phyloP scores from a whole-genome alignment of 2,797 vertebrate genomes.

The Rhabdomys pumilio region DNA sequence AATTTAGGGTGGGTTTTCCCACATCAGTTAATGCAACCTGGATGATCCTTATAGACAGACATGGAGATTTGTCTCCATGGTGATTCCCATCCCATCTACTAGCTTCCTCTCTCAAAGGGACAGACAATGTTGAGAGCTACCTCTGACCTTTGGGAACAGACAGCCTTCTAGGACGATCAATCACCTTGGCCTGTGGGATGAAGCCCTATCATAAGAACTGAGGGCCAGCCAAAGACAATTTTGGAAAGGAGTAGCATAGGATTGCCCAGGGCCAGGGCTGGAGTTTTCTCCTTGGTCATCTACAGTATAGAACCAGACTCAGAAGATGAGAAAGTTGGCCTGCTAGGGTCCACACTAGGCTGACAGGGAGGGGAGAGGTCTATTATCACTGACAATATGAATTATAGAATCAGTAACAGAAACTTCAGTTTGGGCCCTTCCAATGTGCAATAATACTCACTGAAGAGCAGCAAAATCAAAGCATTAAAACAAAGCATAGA shows the following conservation, averaged over 20 bases:
- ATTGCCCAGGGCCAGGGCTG: not conserved
- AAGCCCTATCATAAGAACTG: slow-evolving; percentile 51
- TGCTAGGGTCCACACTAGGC: not conserved
- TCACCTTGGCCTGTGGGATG: slow-evolving; percentile 66
- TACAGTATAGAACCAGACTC: not conserved
- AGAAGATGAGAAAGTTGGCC: not conserved
- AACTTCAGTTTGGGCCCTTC: not conserved
- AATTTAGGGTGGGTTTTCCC: not conserved
- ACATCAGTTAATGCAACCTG: not conserved
- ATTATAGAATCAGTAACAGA: slow-evolving; percentile 2
- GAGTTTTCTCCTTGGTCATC: not conserved
- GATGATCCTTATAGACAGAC: not conserved
- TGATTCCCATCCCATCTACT: not conserved
- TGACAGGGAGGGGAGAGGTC: not conserved
- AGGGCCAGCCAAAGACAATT: not conserved
- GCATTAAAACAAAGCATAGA: not conserved
- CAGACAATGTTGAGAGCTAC: slow-evolving; percentile 21
- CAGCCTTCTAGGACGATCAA: not conserved
- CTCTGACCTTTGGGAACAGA: not conserved
- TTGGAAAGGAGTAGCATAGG: not conserved
- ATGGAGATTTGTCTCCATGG: not conserved
- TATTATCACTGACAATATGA: not conserved
- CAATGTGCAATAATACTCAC: not conserved
- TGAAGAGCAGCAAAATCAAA: not conserved
- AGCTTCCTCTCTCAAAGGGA: slow-evolving; percentile 31